Conservation (phyloP, 2,113 vertebrate species). For the Ceyx margarethae region DNA sequence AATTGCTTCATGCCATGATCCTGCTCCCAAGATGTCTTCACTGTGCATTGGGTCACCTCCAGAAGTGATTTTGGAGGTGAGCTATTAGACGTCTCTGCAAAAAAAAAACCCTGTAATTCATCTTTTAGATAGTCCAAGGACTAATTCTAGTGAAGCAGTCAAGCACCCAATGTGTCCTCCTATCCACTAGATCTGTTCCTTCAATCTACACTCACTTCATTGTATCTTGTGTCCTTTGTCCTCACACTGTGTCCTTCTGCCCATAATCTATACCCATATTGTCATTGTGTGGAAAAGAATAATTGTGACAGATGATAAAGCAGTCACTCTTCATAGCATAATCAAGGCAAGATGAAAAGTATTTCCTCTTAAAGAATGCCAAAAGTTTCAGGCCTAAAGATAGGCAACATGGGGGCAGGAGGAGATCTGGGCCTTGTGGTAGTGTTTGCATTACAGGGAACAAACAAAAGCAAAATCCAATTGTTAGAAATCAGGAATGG, state of each 20-base stretch:
- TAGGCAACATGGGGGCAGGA: too few species aligned
- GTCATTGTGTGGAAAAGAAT: too few species aligned
- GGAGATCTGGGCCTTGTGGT: too few species aligned
- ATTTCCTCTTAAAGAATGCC: too few species aligned
- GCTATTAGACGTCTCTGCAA: background rate
- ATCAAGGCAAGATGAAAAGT: too few species aligned
- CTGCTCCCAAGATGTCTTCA: background rate
- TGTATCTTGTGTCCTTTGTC: too few species aligned
- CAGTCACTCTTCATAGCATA: too few species aligned
- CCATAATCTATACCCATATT: too few species aligned
- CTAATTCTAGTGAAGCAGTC: background rate
- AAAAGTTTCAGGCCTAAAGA: too few species aligned
- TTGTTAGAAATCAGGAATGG: background rate
- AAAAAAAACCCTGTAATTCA: background rate
- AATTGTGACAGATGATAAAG: too few species aligned
- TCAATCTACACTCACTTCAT: background rate
- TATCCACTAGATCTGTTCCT: background rate
- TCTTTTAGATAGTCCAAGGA: background rate
- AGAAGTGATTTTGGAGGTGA: background rate
- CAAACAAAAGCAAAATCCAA: background rate
- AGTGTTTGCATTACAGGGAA: background rate
- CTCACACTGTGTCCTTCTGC: too few species aligned
- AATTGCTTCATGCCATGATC: accelerated
- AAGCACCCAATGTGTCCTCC: background rate
- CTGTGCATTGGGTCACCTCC: background rate